Evolutionary conservation across 2,797 vertebrate genomes (phyloP), one percentile per base, ranked within the genome.

Genomic region (Alosa sapidissima): DNA sequence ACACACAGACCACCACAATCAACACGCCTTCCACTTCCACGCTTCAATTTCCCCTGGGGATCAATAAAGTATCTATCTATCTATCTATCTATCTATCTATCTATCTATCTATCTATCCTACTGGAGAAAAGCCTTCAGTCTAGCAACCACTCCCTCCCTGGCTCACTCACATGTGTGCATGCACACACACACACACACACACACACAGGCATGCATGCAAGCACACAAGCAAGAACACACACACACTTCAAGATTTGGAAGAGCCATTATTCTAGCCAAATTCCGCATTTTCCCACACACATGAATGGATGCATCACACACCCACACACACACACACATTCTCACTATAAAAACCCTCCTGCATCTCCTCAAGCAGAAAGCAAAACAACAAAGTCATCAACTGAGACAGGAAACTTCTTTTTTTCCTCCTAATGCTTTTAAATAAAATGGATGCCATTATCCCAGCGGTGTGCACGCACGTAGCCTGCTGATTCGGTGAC

Each of bases 401-500:
- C 28, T 36, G 33, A 72, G 28, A 72, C 65, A 72, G 65, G 65
- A 72, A 72, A 16, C 28, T 72, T 72, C 36, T 72, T 62, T 62
- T 68, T 36, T 68, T 28, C 21, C 11, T 33, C 11, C 65, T 72
- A 78, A 78, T 78, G 72, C 72, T 78, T 78, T 78, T 84, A 82
- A 33, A 84, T 68, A 83, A 51, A 87, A 85, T 52, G 62, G 28
- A 47, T 86, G 90, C 93, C 92, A 94, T 89, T 92, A 94, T 93
- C 92, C 90, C 92, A 84, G 89, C 90, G 92, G 93, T 92, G 92
- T 90, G 92, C 92, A 91, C 91, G 92, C 92, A 88, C 88, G 90
- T 90, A 85, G 92, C 85, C 93, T 92, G 93, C 86, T 93, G 92
- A 93, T 89, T 93, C 87, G 88, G 90, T 93, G 91, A 91, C 93